phyloP scores from a whole-genome alignment of 2,888 invertebrate species.

The Meteorus cinctellus region DNA sequence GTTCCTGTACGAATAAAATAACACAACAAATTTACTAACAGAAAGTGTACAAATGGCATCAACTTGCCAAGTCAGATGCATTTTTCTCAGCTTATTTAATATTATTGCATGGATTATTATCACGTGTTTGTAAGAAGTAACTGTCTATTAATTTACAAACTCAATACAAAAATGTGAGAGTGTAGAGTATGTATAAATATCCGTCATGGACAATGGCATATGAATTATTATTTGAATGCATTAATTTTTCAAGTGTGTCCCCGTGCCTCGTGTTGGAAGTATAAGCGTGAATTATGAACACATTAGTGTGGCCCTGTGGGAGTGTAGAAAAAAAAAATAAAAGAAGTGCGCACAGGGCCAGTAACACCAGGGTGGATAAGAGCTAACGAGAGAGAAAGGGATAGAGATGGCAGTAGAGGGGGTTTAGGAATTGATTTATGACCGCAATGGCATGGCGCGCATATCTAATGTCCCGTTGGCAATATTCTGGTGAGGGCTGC shows the following conservation, averaged over 20 bases:
- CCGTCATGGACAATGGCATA: slow-evolving; percentile 31
- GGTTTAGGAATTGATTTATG: slow-evolving; percentile 72
- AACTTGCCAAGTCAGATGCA: too few species aligned
- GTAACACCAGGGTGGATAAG: slow-evolving; percentile 28
- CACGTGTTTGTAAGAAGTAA: too few species aligned
- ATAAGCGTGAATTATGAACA: slow-evolving; percentile 72
- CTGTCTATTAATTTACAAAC: too few species aligned
- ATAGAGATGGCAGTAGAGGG: slow-evolving; percentile 50
- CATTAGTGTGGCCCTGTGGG: slow-evolving; percentile 59
- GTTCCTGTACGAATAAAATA: too few species aligned
- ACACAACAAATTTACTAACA: too few species aligned
- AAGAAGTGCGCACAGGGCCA: slow-evolving; percentile 24
- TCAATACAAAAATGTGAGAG: too few species aligned
- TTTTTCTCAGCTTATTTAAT: too few species aligned
- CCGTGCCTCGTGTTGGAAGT: slow-evolving; percentile 59
- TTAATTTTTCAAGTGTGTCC: slow-evolving; percentile 66
- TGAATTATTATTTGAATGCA: slow-evolving; percentile 59
- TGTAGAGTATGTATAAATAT: background rate
- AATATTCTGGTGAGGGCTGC: slow-evolving; percentile 58
- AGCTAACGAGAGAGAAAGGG: background rate
- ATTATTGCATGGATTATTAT: too few species aligned
- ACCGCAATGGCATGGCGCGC: slow-evolving; percentile 65
- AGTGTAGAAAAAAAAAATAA: slow-evolving; percentile 34
- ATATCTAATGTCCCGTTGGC: slow-evolving; percentile 68
- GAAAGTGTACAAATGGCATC: too few species aligned